phyloP scores from a whole-genome alignment of 35 echinoderm and acorn worm species.

The Heliocidaris erythrogramma region DNA sequence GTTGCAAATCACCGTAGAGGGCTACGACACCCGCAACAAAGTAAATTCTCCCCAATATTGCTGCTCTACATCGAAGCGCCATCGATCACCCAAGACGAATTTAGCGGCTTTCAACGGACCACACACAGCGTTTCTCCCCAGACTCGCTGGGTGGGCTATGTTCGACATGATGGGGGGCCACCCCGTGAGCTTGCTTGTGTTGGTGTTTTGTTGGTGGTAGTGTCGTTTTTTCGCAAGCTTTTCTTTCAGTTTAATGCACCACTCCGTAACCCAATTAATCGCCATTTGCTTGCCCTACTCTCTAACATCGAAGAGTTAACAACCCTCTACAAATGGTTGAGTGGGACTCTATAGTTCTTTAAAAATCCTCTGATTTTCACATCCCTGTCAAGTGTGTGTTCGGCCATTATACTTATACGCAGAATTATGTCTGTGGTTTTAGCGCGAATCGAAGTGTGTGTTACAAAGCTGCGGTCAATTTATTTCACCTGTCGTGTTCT shows the following conservation, averaged over 20 bases:
- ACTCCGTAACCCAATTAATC: neutral
- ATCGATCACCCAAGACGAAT: neutral
- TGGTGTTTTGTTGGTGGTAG: neutral
- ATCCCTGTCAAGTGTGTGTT: neutral
- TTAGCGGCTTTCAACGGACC: constrained; percentile 3
- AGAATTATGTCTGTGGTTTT: neutral
- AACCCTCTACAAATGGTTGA: constrained; percentile 1
- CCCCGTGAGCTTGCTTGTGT: constrained; percentile 10
- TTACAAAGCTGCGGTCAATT: neutral
- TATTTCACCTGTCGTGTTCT: neutral
- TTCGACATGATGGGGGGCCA: neutral
- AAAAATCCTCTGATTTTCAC: neutral
- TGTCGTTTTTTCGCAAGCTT: neutral
- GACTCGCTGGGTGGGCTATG: constrained; percentile 26
- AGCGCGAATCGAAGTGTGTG: neutral
- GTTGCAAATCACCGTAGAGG: neutral
- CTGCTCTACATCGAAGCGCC: neutral
- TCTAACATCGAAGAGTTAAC: neutral
- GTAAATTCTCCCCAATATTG: neutral
- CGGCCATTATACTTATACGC: neutral
- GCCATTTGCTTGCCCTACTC: neutral
- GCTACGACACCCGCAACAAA: neutral
- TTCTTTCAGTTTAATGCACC: neutral
- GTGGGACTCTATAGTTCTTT: neutral
- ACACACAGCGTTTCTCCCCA: constrained; percentile 28